Evolutionary conservation across 2,888 invertebrate species (phyloP).

Genomic region (Scaptomyza polygonia): DNA sequence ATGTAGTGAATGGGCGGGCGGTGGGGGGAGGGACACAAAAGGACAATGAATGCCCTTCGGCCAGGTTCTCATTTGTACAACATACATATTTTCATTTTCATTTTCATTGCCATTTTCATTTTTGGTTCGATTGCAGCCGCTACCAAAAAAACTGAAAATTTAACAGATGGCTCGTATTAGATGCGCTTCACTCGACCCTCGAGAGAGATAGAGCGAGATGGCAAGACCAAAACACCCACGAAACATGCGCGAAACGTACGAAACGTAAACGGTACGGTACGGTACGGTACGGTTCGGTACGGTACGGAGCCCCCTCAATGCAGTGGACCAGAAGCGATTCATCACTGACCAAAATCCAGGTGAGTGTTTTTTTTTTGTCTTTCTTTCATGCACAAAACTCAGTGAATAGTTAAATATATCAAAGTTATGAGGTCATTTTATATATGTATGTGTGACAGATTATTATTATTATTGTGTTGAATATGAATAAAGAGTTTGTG

Average conservation of each 20-base stretch:
- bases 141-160: conserved; percentile 66
- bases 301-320: background rate
- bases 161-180: conserved; percentile 79
- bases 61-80: conserved; percentile 27
- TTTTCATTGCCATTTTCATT: conserved; percentile 19
- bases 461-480: background rate
- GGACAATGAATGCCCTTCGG: conserved; percentile 56
- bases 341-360: conserved; percentile 24
- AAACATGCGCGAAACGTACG: conserved; percentile 19
- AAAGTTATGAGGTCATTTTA: background rate
- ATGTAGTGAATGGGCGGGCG: conserved; percentile 5
- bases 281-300: background rate
- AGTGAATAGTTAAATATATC: background rate
- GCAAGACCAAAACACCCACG: conserved; percentile 4
- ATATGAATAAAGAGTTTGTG: background rate
- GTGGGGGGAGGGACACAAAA: background rate
- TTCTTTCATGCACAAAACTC: background rate
- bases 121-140: conserved; percentile 36
- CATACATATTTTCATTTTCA: conserved; percentile 13
- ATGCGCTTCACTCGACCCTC: conserved; percentile 69
- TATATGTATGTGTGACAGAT: background rate
- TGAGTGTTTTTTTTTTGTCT: conserved; percentile 6
- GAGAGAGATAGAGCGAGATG: conserved; percentile 28
- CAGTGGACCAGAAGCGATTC: conserved; percentile 42
- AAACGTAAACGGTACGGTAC: background rate